Percentiles rank a stretch among this genome's conserved stretches.
phyloP scores from a whole-genome alignment of 2,797 vertebrate species.

The Catamblyrhynchus diadema region DNA sequence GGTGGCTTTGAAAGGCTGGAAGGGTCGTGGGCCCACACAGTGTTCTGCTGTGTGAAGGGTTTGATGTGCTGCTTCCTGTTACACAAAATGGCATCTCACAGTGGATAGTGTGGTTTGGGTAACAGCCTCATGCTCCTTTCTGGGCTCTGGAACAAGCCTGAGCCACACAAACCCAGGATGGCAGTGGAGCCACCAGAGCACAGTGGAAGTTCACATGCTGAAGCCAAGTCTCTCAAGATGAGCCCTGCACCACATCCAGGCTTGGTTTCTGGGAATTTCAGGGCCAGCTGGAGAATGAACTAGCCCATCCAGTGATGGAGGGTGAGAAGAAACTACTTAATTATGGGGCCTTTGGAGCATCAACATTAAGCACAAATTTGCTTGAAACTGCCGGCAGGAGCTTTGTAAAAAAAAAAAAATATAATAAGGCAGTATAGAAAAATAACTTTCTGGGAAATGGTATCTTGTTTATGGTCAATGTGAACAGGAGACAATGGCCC shows the following conservation, averaged over 20 bases:
- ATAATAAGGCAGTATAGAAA: not conserved
- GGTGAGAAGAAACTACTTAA: not conserved
- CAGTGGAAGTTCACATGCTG: rapidly evolving
- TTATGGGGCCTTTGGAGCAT: not conserved
- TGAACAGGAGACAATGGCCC: not conserved
- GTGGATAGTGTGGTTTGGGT: not conserved
- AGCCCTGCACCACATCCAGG: not conserved
- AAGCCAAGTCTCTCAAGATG: not conserved
- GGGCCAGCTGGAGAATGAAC: not conserved
- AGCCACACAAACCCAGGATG: not conserved
- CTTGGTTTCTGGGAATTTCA: not conserved
- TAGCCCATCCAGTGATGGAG: not conserved
- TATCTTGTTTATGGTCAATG: not conserved
- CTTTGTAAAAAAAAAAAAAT: not conserved
- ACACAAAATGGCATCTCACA: rapidly evolving
- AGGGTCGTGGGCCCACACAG: rapidly evolving
- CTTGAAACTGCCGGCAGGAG: too few species aligned
- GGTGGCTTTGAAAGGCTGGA: not conserved
- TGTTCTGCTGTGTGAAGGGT: not conserved
- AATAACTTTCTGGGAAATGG: not conserved
- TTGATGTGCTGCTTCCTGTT: not conserved
- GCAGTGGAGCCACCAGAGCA: not conserved
- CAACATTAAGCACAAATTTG: not conserved
- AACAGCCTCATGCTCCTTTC: not conserved
- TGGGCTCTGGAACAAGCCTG: not conserved